These are phyloP conservation scores for Raja brachyura DNA, from an alignment of 2,113 vertebrate genomes.

Conservation along the genomic window DNA sequence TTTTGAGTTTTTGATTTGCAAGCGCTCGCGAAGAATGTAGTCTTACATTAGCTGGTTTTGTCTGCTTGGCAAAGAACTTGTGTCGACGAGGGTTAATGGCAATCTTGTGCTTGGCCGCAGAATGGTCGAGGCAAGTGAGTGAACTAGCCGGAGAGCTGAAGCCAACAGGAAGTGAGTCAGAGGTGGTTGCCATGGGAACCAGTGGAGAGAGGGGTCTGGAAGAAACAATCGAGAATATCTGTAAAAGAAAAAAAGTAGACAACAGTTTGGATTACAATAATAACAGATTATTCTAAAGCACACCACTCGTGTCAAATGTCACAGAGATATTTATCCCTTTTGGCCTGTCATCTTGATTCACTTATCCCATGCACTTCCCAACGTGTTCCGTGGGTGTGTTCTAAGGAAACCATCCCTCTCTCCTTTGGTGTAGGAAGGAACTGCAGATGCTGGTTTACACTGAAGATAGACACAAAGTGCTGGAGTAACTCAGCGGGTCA, in stretches of 20 bases:
- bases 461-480: no score
- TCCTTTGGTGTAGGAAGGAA: not conserved
- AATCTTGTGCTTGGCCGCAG: slow-evolving; percentile 74
- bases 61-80: slow-evolving; percentile 60
- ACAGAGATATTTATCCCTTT: not conserved
- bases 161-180: slow-evolving; percentile 51
- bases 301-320: not conserved
- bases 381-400: not conserved
- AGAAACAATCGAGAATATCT: slow-evolving; percentile 61
- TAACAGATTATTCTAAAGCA: not conserved
- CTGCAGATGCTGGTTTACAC: no score
- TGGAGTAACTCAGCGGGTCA: no score
- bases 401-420: not conserved
- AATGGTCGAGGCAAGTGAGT: slow-evolving; percentile 68
- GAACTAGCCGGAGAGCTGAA: slow-evolving; percentile 65
- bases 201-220: slow-evolving; percentile 53
- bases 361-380: not conserved
- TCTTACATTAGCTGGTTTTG: slow-evolving; percentile 55
- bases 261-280: not conserved
- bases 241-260: slow-evolving; percentile 35
- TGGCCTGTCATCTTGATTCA: not conserved
- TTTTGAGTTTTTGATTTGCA: not conserved
- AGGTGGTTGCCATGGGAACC: not conserved
- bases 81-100: slow-evolving; percentile 63
- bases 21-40: slow-evolving; percentile 21